A percentile compares a stretch with the other conserved stretches of the same genome.
phyloP scores from a whole-genome alignment of 2,113 vertebrate species.

The Dascyllus trimaculatus region DNA sequence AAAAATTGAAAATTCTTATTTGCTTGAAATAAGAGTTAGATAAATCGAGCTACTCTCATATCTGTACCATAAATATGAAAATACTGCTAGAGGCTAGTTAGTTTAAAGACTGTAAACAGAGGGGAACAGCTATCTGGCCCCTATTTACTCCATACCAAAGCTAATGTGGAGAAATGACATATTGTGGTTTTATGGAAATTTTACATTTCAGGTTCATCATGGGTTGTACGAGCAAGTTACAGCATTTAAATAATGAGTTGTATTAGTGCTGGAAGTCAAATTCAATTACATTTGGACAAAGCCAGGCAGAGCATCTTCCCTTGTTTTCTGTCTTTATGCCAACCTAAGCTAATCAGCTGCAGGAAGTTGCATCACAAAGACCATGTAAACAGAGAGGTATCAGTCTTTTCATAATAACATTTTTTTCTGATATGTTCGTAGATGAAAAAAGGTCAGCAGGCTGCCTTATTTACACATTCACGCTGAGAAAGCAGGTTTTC shows the following conservation, averaged over 20 bases:
- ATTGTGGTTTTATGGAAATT: neutral
- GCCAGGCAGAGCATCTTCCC: neutral
- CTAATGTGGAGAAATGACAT: neutral
- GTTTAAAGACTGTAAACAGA: neutral
- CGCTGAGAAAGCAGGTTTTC: neutral
- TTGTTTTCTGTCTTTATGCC: neutral
- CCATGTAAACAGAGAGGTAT: neutral
- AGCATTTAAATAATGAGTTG: neutral
- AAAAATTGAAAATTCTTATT: too few species aligned
- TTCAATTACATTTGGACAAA: neutral
- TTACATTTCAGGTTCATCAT: neutral
- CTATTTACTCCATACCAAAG: neutral
- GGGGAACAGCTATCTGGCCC: neutral
- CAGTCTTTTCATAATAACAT: neutral
- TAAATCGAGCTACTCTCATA: too few species aligned
- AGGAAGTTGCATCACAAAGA: neutral
- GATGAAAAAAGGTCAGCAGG: conserved; percentile 6
- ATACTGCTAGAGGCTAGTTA: too few species aligned
- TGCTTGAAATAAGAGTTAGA: too few species aligned
- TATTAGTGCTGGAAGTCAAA: neutral
- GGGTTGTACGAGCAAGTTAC: neutral
- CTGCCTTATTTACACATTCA: neutral
- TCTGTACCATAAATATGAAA: too few species aligned
- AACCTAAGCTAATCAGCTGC: neutral
- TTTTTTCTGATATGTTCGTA: conserved; percentile 8